Percentiles rank a stretch among this genome's conserved stretches.
These are phyloP conservation scores for Oryzias woworae DNA, from an alignment of 2,113 vertebrate genomes.

Conservation along the genomic window DNA sequence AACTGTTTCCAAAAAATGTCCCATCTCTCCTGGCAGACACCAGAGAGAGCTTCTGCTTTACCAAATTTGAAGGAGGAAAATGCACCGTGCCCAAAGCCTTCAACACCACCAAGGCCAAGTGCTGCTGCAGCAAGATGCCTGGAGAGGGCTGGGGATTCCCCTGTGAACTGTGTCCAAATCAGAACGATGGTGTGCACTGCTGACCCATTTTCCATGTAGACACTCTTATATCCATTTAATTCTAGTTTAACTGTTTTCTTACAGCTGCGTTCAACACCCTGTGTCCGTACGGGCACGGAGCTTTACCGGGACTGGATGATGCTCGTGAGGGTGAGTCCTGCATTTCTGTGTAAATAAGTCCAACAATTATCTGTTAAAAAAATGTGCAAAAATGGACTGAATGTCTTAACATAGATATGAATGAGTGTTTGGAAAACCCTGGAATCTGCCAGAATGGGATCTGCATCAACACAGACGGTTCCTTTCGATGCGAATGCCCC, in stretches of 20 bases:
- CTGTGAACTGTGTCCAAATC: conserved; percentile 90
- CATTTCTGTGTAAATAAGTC: neutral
- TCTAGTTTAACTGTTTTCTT: conserved; percentile 3
- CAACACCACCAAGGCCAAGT: conserved; percentile 91
- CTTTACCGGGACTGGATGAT: conserved; percentile 80
- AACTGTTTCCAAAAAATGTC: neutral
- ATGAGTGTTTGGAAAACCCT: conserved; percentile 89
- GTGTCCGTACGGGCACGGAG: conserved; percentile 89
- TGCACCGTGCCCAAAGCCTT: conserved; percentile 89
- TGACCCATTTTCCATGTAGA: neutral
- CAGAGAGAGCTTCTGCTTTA: conserved; percentile 93
- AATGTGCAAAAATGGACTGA: neutral
- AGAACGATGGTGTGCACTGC: conserved; percentile 80
- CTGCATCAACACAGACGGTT: conserved; percentile 93
- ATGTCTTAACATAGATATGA: conserved; percentile 78
- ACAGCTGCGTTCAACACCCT: conserved; percentile 82
- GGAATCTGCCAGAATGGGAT: conserved; percentile 85
- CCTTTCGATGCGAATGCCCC: conserved; percentile 94
- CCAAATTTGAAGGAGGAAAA: conserved; percentile 87
- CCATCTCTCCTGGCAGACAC: conserved; percentile 78
- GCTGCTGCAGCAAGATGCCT: conserved; percentile 93
- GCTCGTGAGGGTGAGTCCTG: conserved; percentile 83
- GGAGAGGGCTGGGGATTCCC: conserved; percentile 94
- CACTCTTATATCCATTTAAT: neutral
- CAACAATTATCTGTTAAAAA: neutral